Evolutionary conservation across 2,113 vertebrate species (phyloP), one percentile per base, ranked within the genome.

Genomic region (Rana temporaria): DNA sequence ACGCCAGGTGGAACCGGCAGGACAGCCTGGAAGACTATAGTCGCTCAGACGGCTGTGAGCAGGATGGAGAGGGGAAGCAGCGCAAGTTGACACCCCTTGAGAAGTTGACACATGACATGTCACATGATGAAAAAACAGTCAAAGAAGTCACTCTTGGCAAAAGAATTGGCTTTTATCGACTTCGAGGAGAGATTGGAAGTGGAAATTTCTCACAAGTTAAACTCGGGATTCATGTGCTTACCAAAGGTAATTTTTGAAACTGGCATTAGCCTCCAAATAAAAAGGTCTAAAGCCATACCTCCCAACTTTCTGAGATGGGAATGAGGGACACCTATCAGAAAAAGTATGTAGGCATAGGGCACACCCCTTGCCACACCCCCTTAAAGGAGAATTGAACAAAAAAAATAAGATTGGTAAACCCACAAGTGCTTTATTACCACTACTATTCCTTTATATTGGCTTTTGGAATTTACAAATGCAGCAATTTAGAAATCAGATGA

Each of bases 191-290:
- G 87, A 97, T 99, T 4, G 98, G 98, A 82, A 96, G 94, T 32
- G 98, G 98, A n/a, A 99, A 98, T 91, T 99, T 99, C 82, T 99
- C 98, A 0, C 97, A 98, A 82, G 98, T 99, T 88, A 99, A 98
- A 85, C 93, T 99, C 19, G 97, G 97, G 82, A 94, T 99, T 86
- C 98, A 99, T 87, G 95, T 96, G 19, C 91, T 99, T 72, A 98
- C 95, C 63, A 99, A 96, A 98, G 98, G 98, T 98, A 95, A 90
- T 22, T 73, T 2, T 48, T 48, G 9, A 1, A 48, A 12, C 8
- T 48, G 9, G 8, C 42, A 48, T 12, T 12, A 42, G 5, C 26
- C 26, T 30, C n/a, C n/a, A n/a, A n/a, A n/a, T n/a, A n/a, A n/a
- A n/a, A n/a, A n/a, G n/a, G 26, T 30, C 26, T 30, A 30, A 30